Evolutionary conservation across 2,797 vertebrate genomes (phyloP), one percentile per base, ranked within the genome.

Genomic region (Lutjanus campechanus): DNA sequence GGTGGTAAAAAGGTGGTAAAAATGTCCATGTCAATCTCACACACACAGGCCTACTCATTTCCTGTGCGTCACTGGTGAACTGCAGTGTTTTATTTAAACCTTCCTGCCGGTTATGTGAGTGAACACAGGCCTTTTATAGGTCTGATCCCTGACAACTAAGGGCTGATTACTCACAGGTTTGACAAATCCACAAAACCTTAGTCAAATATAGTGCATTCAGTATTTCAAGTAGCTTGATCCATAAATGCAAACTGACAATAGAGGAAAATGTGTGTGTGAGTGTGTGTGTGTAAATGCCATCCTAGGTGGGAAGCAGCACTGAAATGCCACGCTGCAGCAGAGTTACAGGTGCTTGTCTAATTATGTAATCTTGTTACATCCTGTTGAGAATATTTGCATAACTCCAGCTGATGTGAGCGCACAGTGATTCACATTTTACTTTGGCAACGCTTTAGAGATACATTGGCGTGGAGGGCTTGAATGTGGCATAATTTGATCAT

Each of bases 381-480:
- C 49, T 47, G 47, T 74, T 55, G 16, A 16, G 76, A 0, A 36
- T 15, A 67, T 80, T 29, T 71, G 22, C 51, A 47, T 66, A 58
- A 77, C 13, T 47, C 40, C 53, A 11, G 46, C 58, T 79, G 63
- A 74, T 69, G 49, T 44, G 50, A 79, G 55, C 58, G 54, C 54
- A 69, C 50, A 17, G 15, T 41, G 17, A 36, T 36, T 53, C n/a
- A 41, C 13, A 50, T 55, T 74, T 74, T n/a, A 51, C 15, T 70
- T 41, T 49, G 25, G 22, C 25, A 43, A 5, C 11, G 6, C 41
- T 68, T 70, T 20, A 16, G 1, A 8, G 49, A 59, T 29, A 40
- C 25, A 16, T 41, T 36, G 5, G 29, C 5, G 64, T 40, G 11
- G 16, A 25, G n/a, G 15, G 46, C 0, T 47, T 65, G 11, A 44